Evolutionary conservation across 2,888 invertebrate genomes (phyloP), one percentile per base, ranked within the genome.

Genomic region (Eupithecia subfuscata): DNA sequence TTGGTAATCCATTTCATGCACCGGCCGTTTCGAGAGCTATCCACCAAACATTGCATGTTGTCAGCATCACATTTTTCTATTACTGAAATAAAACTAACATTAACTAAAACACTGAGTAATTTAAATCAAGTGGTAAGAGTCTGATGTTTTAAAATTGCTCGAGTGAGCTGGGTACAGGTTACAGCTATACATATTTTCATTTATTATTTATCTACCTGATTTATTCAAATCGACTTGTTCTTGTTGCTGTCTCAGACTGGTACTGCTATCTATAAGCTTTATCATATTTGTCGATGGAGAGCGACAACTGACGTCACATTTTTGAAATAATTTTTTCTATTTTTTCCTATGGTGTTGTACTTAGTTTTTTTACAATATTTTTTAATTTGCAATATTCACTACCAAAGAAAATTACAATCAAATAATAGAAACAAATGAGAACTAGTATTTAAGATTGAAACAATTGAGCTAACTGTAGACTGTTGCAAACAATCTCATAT

Each of bases 61-160:
- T 91, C 91, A 70, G 79, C 89, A 73, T 79, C 84, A 78, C 91
- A 90, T 87, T 89, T 90, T 89, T 95, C 94, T 79, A 95, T 92
- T 84, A 94, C 94, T 95, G 91, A 16, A 79, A 91, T 92, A 56
- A 43, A 78, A 82, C n/a, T n/a, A 76, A 52, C 1, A 56, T 4
- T n/a, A 48, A n/a, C 7, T 2, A 11, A 56, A 22, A 22, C n/a
- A 48, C 16, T 16, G 6, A 45, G 45, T 45, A 45, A 16, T 2
- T 14, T 12, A 14, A 45, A 48, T n/a, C n/a, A 48, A 16, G 48
- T 48, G 18, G 1, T 6, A n/a, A 52, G 52, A n/a, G 11, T 11
- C n/a, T n/a, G 22, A 11, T 56, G n/a, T 22, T 0, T 12, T 60
- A 60, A 25, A 56, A 12, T 56, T 14, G 1, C 22, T 25, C 60